Evolutionary conservation across 2,888 invertebrate genomes (phyloP).

Genomic region (Philaethria dido): DNA sequence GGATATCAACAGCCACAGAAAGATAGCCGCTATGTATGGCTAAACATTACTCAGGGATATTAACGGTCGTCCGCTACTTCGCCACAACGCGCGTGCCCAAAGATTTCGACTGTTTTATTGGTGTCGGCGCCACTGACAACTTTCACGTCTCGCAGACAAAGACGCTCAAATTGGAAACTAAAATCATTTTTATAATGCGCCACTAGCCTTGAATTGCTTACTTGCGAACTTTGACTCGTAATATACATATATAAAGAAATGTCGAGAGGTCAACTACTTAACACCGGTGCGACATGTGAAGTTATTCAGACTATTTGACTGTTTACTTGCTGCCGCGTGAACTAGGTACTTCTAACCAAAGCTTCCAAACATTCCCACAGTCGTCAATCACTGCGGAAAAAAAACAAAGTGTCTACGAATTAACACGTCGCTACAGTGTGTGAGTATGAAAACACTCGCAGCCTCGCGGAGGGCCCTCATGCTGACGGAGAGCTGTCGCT

Average conservation of each 20-base stretch:
- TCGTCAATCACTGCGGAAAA: conserved; percentile 80
- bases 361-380: conserved; percentile 82
- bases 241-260: conserved; percentile 61
- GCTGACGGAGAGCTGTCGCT: conserved; percentile 76
- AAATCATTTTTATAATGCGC: conserved; percentile 76
- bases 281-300: conserved; percentile 75
- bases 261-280: conserved; percentile 72
- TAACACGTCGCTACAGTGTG: conserved; percentile 81
- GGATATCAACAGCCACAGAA: conserved; percentile 63
- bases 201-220: conserved; percentile 60
- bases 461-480: conserved; percentile 74
- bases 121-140: conserved; percentile 80
- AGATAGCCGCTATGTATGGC: conserved; percentile 60
- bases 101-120: conserved; percentile 73
- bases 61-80: conserved; percentile 48
- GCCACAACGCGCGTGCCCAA: conserved; percentile 62
- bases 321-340: conserved; percentile 79
- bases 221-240: conserved; percentile 66
- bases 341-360: conserved; percentile 80
- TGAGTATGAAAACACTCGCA: conserved; percentile 82
- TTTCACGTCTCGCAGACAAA: conserved; percentile 81
- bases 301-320: conserved; percentile 62
- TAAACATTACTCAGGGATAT: conserved; percentile 65
- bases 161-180: conserved; percentile 77
- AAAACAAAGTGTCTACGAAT: conserved; percentile 81